Percentiles rank a stretch among this genome's conserved stretches.
These are phyloP conservation scores for Vanessa atalanta DNA, from an alignment of 1,140 invertebrate species.

Conservation along the genomic window DNA sequence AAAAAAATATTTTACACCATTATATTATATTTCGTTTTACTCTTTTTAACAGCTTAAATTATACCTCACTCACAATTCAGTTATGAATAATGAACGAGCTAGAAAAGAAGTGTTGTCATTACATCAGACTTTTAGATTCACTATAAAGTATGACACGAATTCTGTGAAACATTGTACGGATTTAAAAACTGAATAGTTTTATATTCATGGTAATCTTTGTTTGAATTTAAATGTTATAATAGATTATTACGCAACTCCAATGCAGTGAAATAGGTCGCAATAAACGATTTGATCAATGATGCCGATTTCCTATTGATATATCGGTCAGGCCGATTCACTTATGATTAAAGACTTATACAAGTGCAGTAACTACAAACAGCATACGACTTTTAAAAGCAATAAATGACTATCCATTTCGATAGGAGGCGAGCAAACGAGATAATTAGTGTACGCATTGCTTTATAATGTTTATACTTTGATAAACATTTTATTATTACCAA, in stretches of 20 bases:
- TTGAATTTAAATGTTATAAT: neutral
- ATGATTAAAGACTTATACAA: neutral
- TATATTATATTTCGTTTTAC: neutral
- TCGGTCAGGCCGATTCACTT: slow-evolving; percentile 7
- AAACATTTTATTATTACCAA: too few relatives aligned
- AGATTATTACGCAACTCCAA: slow-evolving; percentile 26
- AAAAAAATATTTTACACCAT: neutral
- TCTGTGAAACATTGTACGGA: neutral
- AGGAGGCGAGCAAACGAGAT: too few relatives aligned
- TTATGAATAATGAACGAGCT: neutral
- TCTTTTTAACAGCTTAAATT: neutral
- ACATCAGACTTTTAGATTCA: slow-evolving; percentile 5
- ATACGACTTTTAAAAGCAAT: neutral
- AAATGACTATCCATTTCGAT: neutral
- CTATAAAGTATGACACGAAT: slow-evolving; percentile 5
- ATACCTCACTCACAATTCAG: neutral
- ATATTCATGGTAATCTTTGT: too few relatives aligned
- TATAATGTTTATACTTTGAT: too few relatives aligned
- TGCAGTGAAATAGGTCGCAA: slow-evolving; percentile 23
- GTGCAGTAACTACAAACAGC: neutral
- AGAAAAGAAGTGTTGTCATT: neutral
- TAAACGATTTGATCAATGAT: slow-evolving; percentile 33
- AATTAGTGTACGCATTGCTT: too few relatives aligned
- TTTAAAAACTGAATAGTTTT: too few relatives aligned
- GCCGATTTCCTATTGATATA: slow-evolving; percentile 32